Conservation (phyloP, 2,113 vertebrate genomes). For the Hemicordylus capensis region DNA sequence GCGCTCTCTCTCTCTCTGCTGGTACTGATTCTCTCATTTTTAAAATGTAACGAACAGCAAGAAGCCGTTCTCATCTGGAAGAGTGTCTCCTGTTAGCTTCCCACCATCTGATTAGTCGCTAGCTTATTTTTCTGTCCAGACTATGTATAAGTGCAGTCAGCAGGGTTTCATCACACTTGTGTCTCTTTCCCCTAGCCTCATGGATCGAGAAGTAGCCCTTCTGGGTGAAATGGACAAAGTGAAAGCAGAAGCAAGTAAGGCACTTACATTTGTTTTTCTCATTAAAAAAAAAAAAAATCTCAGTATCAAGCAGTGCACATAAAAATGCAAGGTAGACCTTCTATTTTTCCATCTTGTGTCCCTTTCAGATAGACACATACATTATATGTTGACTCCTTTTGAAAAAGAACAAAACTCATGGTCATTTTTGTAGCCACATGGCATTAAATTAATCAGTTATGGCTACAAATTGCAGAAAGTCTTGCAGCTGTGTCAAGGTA, state of each 20-base stretch:
- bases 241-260: constrained; percentile 95
- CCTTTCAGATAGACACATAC: not conserved
- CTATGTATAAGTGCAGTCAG: not conserved
- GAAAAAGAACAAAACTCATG: not conserved
- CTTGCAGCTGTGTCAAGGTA: not conserved
- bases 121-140: not conserved
- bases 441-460: not conserved
- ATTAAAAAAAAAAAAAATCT: not conserved
- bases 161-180: constrained; percentile 21
- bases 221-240: constrained; percentile 96
- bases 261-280: not conserved
- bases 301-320: not conserved
- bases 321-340: not conserved
- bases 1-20: not conserved
- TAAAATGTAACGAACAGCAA: not conserved
- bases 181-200: constrained; percentile 80
- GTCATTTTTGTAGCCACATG: not conserved
- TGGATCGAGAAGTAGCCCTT: constrained; percentile 94
- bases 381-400: not conserved
- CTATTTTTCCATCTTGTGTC: not conserved
- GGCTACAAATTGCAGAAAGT: not conserved
- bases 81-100: fast-evolving
- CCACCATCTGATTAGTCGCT: not conserved
- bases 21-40: too few species aligned
- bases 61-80: not conserved